A percentile compares a stretch with the other conserved stretches of the same genome.
Conservation (phyloP, 2,797 vertebrate genomes). For the Gallinago solitaria region DNA sequence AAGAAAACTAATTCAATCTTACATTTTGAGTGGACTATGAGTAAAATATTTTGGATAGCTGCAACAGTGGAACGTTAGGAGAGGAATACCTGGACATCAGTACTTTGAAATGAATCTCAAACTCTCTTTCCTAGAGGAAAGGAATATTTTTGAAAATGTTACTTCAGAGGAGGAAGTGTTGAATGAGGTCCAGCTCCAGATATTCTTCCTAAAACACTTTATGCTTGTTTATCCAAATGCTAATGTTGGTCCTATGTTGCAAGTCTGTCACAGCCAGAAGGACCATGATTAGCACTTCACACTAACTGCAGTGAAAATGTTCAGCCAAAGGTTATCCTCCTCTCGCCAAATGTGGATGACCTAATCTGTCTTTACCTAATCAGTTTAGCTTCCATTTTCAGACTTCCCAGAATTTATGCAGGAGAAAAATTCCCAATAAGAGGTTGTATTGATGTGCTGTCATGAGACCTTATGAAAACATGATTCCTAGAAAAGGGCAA, state of each 20-base stretch:
- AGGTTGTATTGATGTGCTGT: neutral
- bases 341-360: constrained; percentile 2
- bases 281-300: neutral
- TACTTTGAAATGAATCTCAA: neutral
- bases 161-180: neutral
- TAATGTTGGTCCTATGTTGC: neutral
- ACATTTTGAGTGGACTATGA: neutral
- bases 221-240: neutral
- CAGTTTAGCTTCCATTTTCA: constrained; percentile 11
- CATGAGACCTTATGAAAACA: neutral
- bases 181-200: neutral
- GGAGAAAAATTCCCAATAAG: neutral
- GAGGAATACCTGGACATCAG: neutral
- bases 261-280: constrained; percentile 5
- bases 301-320: neutral
- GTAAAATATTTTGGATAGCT: neutral
- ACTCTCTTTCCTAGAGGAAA: neutral
- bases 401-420: constrained; percentile 12
- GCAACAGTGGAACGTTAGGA: neutral
- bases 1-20: neutral
- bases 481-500: neutral
- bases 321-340: constrained; percentile 12
- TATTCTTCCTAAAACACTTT: neutral
- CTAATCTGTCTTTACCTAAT: constrained; percentile 3
- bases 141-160: neutral